A percentile compares a stretch with the other conserved stretches of the same genome.
Evolutionary conservation across 2,113 vertebrate species (phyloP).

Genomic region (Galbula dea): DNA sequence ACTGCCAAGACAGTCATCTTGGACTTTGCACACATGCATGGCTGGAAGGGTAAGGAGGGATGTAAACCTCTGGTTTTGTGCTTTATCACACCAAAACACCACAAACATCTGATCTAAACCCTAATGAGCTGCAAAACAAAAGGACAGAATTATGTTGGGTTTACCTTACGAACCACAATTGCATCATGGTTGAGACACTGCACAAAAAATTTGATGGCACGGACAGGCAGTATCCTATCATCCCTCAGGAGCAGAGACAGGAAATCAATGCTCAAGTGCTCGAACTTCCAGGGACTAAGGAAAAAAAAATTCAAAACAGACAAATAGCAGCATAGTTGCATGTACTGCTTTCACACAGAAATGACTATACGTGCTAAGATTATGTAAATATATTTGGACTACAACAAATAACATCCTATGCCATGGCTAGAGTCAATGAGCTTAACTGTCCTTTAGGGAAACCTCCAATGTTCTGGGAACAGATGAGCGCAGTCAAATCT

Average conservation of each 20-base stretch:
- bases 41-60: neutral
- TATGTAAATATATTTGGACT: neutral
- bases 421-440: accelerated
- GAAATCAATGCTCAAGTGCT: constrained; percentile 93
- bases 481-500: neutral
- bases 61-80: neutral
- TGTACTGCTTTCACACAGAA: neutral
- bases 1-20: neutral
- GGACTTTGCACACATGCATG: accelerated
- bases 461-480: neutral
- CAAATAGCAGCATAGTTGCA: neutral
- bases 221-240: constrained; percentile 83
- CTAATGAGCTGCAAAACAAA: neutral
- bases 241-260: constrained; percentile 91
- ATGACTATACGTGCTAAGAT: neutral
- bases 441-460: neutral
- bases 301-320: neutral
- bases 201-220: constrained; percentile 89
- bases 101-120: neutral
- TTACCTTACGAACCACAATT: constrained; percentile 93
- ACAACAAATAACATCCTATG: neutral
- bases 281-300: constrained; percentile 96
- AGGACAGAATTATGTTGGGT: neutral
- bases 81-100: neutral
- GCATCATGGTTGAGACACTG: constrained; percentile 96